phyloP scores from a whole-genome alignment of 2,113 vertebrate genomes.

The Campylorhamphus procurvoides region DNA sequence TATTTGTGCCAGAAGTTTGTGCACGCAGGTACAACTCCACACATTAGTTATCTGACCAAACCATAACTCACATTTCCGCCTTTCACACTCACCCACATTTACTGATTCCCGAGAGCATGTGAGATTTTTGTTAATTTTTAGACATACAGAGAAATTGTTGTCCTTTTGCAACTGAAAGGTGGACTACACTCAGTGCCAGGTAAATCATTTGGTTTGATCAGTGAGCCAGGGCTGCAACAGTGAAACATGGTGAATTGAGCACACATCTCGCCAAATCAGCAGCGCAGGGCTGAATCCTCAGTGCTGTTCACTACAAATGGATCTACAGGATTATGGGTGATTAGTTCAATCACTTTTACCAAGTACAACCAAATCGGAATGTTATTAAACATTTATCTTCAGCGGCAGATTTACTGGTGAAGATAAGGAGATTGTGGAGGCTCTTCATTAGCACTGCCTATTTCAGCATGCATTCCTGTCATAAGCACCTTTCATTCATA shows the following conservation, averaged over 20 bases:
- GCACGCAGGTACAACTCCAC: not conserved
- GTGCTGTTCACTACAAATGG: not conserved
- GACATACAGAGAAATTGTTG: not conserved
- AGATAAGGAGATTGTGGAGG: constrained; percentile 13
- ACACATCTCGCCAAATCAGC: constrained; percentile 2
- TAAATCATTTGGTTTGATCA: not conserved
- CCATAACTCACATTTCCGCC: not conserved
- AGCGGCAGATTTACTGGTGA: not conserved
- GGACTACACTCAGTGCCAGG: not conserved
- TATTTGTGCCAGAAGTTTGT: not conserved
- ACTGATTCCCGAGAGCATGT: not conserved
- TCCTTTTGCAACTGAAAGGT: not conserved
- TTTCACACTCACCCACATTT: not conserved
- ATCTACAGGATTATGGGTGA: not conserved
- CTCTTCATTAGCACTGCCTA: not conserved
- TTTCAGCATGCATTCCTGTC: constrained; percentile 27
- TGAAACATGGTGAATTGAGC: not conserved
- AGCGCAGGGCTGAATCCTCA: not conserved
- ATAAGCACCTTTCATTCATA: constrained; percentile 60
- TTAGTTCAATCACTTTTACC: constrained; percentile 32
- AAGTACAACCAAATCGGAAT: constrained; percentile 14
- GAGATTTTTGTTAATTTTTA: not conserved
- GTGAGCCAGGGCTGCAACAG: not conserved
- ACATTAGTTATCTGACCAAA: not conserved
- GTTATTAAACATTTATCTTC: constrained; percentile 46